Evolutionary conservation across 2,797 vertebrate genomes (phyloP).

Genomic region (Allobates femoralis): DNA sequence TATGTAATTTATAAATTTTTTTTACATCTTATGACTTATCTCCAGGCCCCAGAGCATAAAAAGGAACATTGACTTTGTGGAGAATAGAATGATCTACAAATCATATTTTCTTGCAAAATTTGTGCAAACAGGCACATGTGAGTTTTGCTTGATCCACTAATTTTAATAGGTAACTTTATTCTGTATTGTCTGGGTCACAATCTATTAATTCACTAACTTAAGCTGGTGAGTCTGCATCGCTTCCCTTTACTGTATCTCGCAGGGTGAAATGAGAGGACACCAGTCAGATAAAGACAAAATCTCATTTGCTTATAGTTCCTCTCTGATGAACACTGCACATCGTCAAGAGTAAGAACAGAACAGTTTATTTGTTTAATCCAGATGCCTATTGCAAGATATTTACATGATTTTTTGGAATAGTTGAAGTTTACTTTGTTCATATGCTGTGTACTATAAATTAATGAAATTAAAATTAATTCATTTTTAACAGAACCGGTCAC

Average conservation of each 20-base stretch:
- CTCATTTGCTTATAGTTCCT: constrained; percentile 31
- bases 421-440: neutral
- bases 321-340: neutral
- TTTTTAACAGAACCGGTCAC: too few species aligned
- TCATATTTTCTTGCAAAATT: too few species aligned
- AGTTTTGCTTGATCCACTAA: too few species aligned
- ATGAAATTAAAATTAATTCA: too few species aligned
- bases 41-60: too few species aligned
- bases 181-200: neutral
- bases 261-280: neutral
- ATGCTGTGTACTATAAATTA: constrained; percentile 3
- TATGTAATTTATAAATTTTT: too few species aligned
- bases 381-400: constrained; percentile 36
- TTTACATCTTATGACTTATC: too few species aligned
- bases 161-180: too few species aligned
- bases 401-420: constrained; percentile 6
- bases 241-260: neutral
- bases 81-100: too few species aligned
- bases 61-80: too few species aligned
- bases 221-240: neutral
- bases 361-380: constrained; percentile 10
- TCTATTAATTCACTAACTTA: neutral
- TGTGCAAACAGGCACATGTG: too few species aligned
- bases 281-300: neutral
- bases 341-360: neutral